Conservation (phyloP, 2,113 vertebrate genomes). For the Rhinolophus ferrumequinum region DNA sequence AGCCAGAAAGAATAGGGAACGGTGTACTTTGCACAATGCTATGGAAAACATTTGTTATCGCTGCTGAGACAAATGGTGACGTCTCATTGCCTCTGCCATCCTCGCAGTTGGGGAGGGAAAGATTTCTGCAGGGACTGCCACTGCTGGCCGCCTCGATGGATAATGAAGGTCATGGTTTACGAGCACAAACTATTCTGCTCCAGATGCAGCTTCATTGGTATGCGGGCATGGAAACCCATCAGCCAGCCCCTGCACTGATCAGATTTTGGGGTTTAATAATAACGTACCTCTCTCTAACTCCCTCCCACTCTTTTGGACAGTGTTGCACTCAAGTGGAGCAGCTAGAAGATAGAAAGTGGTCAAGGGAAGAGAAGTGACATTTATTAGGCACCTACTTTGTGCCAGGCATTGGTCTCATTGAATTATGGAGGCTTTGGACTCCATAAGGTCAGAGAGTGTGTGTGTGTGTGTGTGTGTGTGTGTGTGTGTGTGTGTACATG, state of each 20-base stretch:
- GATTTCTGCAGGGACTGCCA: conserved; percentile 20
- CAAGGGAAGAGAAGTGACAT: neutral
- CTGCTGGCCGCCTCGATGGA: neutral
- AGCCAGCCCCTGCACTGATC: conserved; percentile 39
- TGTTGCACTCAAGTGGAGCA: neutral
- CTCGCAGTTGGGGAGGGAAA: neutral
- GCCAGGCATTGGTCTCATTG: neutral
- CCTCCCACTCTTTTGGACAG: neutral
- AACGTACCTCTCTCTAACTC: conserved; percentile 11
- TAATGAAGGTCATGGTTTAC: conserved; percentile 73
- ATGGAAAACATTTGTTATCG: conserved; percentile 37
- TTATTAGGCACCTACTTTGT: conserved; percentile 15
- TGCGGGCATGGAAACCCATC: conserved; percentile 54
- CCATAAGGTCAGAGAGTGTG: neutral
- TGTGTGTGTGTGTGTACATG: no score
- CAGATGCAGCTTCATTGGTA: conserved; percentile 51
- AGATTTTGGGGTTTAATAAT: conserved; percentile 48
- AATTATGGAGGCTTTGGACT: neutral
- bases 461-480: neutral
- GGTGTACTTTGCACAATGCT: neutral
- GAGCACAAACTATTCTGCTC: conserved; percentile 61
- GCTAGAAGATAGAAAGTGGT: conserved; percentile 4
- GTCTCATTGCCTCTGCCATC: neutral
- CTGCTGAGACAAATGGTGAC: neutral
- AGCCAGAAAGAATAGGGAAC: conserved; percentile 56